Base-by-base conservation (phyloP, 2,888 invertebrate species). In the Drosophila robusta region DNA sequence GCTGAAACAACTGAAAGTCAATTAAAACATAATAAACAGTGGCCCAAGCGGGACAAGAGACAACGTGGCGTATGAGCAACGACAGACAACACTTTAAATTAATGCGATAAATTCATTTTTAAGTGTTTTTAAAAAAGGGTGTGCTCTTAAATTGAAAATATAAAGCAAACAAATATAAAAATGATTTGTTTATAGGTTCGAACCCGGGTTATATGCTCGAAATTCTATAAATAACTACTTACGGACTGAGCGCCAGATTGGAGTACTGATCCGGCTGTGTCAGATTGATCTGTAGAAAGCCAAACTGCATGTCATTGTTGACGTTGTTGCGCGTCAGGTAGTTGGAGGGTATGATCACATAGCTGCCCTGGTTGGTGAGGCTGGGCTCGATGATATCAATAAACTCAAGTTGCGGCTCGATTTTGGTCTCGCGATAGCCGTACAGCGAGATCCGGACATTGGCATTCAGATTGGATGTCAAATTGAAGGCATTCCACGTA, bases 391-490 rank as follows among this genome's bases (percentile, higher is more conserved):
- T 93, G 76, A 95, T 93, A 70, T 96, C 96, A 62, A 98, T 97
- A 89, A 94, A 97, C 67, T 97, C 94, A 46, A 98, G 93, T 87
- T 97, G 95, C 0, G 98, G 98, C 49, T 90, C 88, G 62, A 96
- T 97, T 0, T 96, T 96, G 0, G 95, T 94, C 92, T 98, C 98
- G 52, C 96, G 94, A 92, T 98, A 98, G 0, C 98, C 98, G 96
- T 96, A 98, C 11, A 98, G 91, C 0, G 96, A 96, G 79, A 98
- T 96, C 76, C 95, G 95, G 0, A 98, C 94, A 47, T 94, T 94
- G 0, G 96, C 95, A 86, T 95, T 95, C 36, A 94, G 93, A 90
- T 96, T 97, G 38, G 95, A 94, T 0, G 98, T 97, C 90, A 98
- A 95, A 93, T 98, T 98, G 89, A 95, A 95, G 32, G 95, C 95